Evolutionary conservation across 2,797 vertebrate genomes (phyloP), one percentile per base, ranked within the genome.

Genomic region (Rhinichthys osculus): DNA sequence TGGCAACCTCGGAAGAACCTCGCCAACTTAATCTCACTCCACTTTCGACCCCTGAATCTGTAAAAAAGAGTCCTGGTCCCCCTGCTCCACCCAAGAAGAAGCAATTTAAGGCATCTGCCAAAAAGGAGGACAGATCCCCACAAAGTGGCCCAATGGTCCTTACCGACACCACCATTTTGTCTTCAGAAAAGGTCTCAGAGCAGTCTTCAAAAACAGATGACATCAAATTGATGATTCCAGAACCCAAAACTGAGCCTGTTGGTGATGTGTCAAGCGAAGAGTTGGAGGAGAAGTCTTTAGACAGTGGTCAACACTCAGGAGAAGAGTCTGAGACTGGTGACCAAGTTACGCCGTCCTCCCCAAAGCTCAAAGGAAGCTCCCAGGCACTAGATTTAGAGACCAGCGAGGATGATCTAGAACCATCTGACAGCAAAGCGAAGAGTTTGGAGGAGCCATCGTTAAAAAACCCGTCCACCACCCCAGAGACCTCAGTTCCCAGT

Each of bases 251-350:
- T 44, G 88, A 89, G 40, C 38, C 83, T 78, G 44, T 40, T 69
- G 73, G 47, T 27, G 47, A 78, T 59, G 85, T 82, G 27, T 82
- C 88, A 57, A 78, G 62, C 84, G 89, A 91, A 13, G 59, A 94
- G 89, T 89, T 88, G 59, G 94, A 96, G 94, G 90, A 94, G 91
- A 95, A 97, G 92, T 98, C 96, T n/a, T 91, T 94, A 1, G 94
- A 96, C 85, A 95, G 95, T 0, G 94, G 94, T 16, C 95, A 94
- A 85, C 93, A 95, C 87, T 95, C 95, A 0, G 93, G 88, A 7
- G 93, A 94, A 57, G 93, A 88, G 54, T 94, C 91, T 27, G 94
- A 91, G 33, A 81, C 64, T 62, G 91, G 92, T 83, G 95, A 89
- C 80, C 86, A 77, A 1, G 83, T 92, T 42, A 82, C 84, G 0